A percentile compares a stretch with the other conserved stretches of the same genome.
These are phyloP conservation scores for Plectrocnemia conspersa DNA, from an alignment of 1,140 invertebrate genomes.

Conservation along the genomic window DNA sequence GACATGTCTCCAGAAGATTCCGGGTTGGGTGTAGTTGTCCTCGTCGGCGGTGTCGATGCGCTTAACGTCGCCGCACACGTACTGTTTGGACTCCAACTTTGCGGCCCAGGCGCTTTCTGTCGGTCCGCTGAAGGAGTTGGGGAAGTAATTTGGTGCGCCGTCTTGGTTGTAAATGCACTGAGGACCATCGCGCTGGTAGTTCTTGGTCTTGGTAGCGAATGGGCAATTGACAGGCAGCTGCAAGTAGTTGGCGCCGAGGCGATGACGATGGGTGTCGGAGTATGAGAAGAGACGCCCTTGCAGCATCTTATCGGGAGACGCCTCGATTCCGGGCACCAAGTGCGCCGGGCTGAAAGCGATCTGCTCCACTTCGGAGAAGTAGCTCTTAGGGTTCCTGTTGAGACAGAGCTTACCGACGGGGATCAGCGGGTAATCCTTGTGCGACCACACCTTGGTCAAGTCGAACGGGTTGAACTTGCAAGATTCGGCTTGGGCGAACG, in stretches of 20 bases:
- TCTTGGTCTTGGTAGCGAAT: conserved; percentile 59
- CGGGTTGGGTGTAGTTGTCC: conserved; percentile 86
- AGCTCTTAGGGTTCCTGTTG: conserved; percentile 86
- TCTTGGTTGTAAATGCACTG: conserved; percentile 63
- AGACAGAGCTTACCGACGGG: conserved; percentile 87
- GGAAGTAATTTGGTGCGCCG: conserved; percentile 90
- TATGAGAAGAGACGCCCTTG: conserved; percentile 93
- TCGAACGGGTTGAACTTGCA: conserved; percentile 86
- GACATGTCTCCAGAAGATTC: conserved; percentile 75
- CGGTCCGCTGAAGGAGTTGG: conserved; percentile 90
- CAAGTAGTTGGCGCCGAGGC: conserved; percentile 87
- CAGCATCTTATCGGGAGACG: conserved; percentile 93
- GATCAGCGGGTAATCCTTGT: conserved; percentile 84
- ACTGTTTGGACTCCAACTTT: conserved; percentile 52
- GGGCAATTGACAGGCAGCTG: conserved; percentile 96
- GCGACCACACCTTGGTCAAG: conserved; percentile 91
- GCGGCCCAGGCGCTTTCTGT: conserved; percentile 54
- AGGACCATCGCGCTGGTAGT: conserved; percentile 87
- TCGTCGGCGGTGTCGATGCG: conserved; percentile 80
- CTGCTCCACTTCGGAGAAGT: conserved; percentile 94
- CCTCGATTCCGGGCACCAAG: conserved; percentile 85
- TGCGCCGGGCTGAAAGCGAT: conserved; percentile 89
- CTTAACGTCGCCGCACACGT: conserved; percentile 58
- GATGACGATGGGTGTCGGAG: conserved; percentile 89
- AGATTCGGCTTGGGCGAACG: conserved; percentile 64